Evolutionary conservation across 2,113 vertebrate species (phyloP), one percentile per base, ranked within the genome.

Genomic region (Orthonyx spaldingii): DNA sequence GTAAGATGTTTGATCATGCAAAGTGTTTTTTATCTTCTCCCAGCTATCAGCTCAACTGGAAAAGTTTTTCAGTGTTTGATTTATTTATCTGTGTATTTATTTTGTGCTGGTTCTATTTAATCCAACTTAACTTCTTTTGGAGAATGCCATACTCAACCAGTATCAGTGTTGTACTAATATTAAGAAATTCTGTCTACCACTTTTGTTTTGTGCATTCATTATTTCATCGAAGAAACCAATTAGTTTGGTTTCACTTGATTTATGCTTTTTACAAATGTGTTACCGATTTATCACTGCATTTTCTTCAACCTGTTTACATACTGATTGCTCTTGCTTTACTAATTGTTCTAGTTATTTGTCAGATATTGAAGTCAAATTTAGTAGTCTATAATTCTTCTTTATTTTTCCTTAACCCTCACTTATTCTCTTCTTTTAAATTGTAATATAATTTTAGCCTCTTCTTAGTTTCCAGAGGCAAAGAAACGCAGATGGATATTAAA

Each of bases 251-350:
- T 92, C 92, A 92, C 56, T 93, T 90, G 64, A 89, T 96, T 93
- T 94, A 64, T 82, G 88, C 53, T 75, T 96, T 96, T 93, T 93
- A 91, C 70, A 95, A 96, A 96, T 77, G 37, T 77, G 74, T 78
- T 94, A 85, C 72, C 1, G 0, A 94, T 94, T 97, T 93, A 94
- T 93, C 83, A 79, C 60, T 61, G 82, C 7, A 2, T 90, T 96
- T 94, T 87, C 78, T 92, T 88, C 88, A 88, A 74, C 61, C 71
- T 92, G 87, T 94, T 97, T 96, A 90, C 68, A 91, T 75, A 94
- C 57, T 61, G 92, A 89, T 87, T 96, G 84, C 75, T 96, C 90
- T 94, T 93, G 93, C 93, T 94, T 95, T 88, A 81, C 93, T 96
- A 97, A 96, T 95, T 90, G 64, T 94, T 97, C 64, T 47, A 91